phyloP scores from a whole-genome alignment of 2,888 invertebrate genomes.

The Philopedon plagiatum region DNA sequence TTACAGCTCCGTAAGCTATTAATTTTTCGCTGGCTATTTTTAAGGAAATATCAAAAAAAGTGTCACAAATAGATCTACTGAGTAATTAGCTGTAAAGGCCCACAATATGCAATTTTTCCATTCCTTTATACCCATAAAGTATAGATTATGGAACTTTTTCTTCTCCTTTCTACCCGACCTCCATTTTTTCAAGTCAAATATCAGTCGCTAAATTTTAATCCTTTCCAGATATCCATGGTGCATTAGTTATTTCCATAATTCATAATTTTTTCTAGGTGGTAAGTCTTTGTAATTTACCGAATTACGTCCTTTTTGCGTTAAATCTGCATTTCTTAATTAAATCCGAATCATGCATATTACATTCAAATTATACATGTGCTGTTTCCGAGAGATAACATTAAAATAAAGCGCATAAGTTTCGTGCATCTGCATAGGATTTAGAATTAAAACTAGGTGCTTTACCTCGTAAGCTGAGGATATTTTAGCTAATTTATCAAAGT shows the following conservation, averaged over 20 bases:
- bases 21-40: no score
- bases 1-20: no score
- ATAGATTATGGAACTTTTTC: no score
- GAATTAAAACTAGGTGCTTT: constrained; percentile 22
- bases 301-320: background rate
- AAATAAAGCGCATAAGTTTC: constrained; percentile 27
- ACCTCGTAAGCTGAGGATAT: constrained; percentile 20
- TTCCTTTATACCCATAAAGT: no score
- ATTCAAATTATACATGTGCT: constrained; percentile 17
- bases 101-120: no score
- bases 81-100: no score
- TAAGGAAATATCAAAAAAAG: no score
- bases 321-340: constrained; percentile 20
- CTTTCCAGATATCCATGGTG: background rate
- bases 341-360: constrained; percentile 14
- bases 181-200: no score
- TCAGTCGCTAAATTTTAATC: no score
- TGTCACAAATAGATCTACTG: no score
- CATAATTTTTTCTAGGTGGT: background rate
- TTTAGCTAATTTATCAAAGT: constrained; percentile 29
- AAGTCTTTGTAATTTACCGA: background rate
- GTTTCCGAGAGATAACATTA: constrained; percentile 21
- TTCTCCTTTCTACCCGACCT: no score
- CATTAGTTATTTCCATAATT: background rate
- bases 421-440: constrained; percentile 25